Percentiles rank a stretch among this genome's conserved stretches.
phyloP scores from a whole-genome alignment of 2,888 invertebrate genomes.

The Gisinianus flammeolus region DNA sequence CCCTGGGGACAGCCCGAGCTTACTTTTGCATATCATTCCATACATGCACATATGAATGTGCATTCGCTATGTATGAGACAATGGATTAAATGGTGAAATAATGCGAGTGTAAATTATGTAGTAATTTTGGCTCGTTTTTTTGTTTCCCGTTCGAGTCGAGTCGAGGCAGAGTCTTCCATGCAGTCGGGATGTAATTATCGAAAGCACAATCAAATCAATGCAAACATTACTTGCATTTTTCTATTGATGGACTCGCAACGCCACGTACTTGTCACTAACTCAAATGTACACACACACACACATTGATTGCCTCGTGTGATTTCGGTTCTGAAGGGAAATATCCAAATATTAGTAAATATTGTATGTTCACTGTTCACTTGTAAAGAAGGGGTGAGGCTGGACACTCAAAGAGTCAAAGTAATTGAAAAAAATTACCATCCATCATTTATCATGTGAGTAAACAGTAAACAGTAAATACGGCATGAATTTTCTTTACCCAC shows the following conservation, averaged over 20 bases:
- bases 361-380: neutral
- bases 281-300: neutral
- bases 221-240: constrained; percentile 16
- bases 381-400: neutral
- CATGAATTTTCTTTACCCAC: no score
- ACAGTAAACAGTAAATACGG: no score
- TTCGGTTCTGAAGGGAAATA: neutral
- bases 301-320: neutral
- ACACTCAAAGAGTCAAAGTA: neutral
- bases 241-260: neutral
- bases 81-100: no score
- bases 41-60: no score
- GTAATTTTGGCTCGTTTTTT: neutral
- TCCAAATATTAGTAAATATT: constrained; percentile 24
- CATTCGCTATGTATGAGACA: no score
- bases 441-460: neutral
- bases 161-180: neutral
- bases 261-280: neutral
- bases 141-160: neutral
- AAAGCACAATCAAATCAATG: constrained; percentile 13
- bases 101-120: constrained; percentile 14
- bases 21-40: constrained; percentile 1
- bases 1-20: neutral
- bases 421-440: neutral
- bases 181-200: constrained; percentile 13